Percentiles rank a stretch among this genome's conserved stretches.
phyloP scores from a whole-genome alignment of 2,888 invertebrate species.

The Drosophila atripex region DNA sequence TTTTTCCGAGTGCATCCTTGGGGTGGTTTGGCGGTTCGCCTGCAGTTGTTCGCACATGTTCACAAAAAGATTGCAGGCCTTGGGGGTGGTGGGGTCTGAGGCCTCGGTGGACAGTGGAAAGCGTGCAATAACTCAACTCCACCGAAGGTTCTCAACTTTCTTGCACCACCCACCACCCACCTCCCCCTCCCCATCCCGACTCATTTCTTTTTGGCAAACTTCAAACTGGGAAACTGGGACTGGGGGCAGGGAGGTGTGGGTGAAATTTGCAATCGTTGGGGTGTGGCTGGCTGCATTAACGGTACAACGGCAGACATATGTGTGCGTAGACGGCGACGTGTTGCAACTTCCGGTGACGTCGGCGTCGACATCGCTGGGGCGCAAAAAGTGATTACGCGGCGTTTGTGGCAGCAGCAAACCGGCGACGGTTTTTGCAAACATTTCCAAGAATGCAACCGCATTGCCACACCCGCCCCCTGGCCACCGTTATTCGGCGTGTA shows the following conservation, averaged over 20 bases:
- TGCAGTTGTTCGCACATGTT: conserved; percentile 80
- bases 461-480: conserved; percentile 1
- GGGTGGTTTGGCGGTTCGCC: conserved; percentile 50
- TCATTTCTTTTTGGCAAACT: conserved; percentile 48
- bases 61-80: conserved; percentile 53
- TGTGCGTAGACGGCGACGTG: conserved; percentile 56
- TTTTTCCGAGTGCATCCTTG: conserved; percentile 14
- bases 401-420: conserved; percentile 63
- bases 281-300: conserved; percentile 62
- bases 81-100: conserved; percentile 26
- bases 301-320: conserved; percentile 47
- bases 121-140: conserved; percentile 58
- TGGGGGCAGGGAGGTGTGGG: conserved; percentile 19
- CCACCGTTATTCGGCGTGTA: conserved; percentile 22
- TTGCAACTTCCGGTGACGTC: conserved; percentile 74
- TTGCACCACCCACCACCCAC: conserved; percentile 3
- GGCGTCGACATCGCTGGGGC: conserved; percentile 36
- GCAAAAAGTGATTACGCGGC: conserved; percentile 74
- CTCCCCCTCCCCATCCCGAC: background rate
- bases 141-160: conserved; percentile 48
- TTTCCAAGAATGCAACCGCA: conserved; percentile 61
- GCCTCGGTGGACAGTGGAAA: conserved; percentile 26
- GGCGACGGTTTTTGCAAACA: conserved; percentile 62
- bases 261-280: conserved; percentile 56
- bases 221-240: too few relatives aligned